Evolutionary conservation across 2,888 invertebrate genomes (phyloP).

Genomic region (Agrenia bidenticulata): DNA sequence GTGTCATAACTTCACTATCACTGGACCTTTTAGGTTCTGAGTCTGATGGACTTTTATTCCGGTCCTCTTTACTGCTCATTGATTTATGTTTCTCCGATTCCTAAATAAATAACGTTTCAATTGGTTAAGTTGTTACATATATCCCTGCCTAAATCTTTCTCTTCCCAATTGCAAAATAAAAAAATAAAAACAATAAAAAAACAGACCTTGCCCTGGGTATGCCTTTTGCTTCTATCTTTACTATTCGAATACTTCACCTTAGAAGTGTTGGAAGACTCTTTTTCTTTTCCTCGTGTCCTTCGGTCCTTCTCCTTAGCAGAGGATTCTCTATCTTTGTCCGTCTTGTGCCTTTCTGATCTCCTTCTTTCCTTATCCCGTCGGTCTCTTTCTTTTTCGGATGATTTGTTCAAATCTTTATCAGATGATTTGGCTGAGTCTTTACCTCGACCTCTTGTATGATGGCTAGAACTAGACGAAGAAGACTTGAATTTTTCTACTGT

Average conservation of each 20-base stretch:
- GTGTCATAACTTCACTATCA: background rate
- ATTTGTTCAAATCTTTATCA: conserved; percentile 50
- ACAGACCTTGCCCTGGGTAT: conserved; percentile 24
- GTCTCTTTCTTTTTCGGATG: conserved; percentile 44
- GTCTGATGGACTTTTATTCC: background rate
- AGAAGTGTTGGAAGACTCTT: conserved; percentile 17
- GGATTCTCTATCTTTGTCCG: conserved; percentile 29
- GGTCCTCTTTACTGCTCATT: background rate
- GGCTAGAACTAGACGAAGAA: conserved; percentile 53
- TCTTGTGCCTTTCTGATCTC: conserved; percentile 28
- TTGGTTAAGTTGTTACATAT: too few relatives aligned
- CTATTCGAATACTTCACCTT: conserved; percentile 32
- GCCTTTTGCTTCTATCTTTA: conserved; percentile 19
- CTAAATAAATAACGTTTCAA: conserved; percentile 26
- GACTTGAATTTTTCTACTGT: conserved; percentile 28
- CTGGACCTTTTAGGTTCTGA: background rate
- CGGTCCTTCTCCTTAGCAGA: conserved; percentile 46
- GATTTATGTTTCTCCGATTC: conserved; percentile 28
- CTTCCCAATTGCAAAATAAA: conserved; percentile 8
- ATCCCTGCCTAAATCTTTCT: background rate
- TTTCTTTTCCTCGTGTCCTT: conserved; percentile 11
- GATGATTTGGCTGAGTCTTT: conserved; percentile 21
- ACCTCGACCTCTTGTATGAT: conserved; percentile 48
- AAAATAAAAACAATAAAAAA: conserved; percentile 15
- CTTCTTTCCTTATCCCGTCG: conserved; percentile 36